Percentiles rank a stretch among this genome's conserved stretches.
These are phyloP conservation scores for Luffia ferchaultella DNA, from an alignment of 2,888 invertebrate genomes.

Conservation along the genomic window DNA sequence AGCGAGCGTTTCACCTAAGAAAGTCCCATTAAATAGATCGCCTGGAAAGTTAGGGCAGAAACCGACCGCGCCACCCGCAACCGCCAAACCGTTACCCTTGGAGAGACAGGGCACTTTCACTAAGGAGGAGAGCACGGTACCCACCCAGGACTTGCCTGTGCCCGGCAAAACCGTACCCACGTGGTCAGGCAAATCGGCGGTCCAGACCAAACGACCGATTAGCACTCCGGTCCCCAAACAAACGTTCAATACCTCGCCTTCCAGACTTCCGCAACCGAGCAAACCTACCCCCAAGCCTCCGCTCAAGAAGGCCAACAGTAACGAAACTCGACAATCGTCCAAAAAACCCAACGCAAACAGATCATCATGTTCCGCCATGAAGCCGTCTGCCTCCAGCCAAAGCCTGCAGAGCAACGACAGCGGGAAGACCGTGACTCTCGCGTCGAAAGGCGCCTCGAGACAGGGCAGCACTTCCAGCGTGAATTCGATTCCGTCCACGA, in stretches of 20 bases:
- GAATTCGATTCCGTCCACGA: constrained; percentile 67
- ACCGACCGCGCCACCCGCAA: constrained; percentile 26
- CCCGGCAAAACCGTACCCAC: constrained; percentile 31
- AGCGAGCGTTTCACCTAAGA: constrained; percentile 45
- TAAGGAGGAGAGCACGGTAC: constrained; percentile 75
- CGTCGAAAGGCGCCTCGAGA: constrained; percentile 32
- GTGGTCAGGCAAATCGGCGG: constrained; percentile 22
- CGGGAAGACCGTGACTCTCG: constrained; percentile 46
- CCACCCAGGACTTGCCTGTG: constrained; percentile 39
- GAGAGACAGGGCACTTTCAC: constrained; percentile 93
- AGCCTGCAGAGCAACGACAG: constrained; percentile 64
- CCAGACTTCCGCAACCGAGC: constrained; percentile 43
- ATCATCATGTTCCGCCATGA: constrained; percentile 36
- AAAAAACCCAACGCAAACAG: constrained; percentile 22
- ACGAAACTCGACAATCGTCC: constrained; percentile 26
- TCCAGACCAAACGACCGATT: constrained; percentile 21
- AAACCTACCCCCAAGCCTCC: constrained; percentile 28
- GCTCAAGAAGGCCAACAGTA: constrained; percentile 25
- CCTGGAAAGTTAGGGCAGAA: constrained; percentile 33
- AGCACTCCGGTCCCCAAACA: constrained; percentile 23
- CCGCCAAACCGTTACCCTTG: constrained; percentile 57
- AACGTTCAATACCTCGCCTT: constrained; percentile 44
- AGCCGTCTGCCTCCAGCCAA: constrained; percentile 61
- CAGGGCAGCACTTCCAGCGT: constrained; percentile 65
- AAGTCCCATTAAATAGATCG: constrained; percentile 32